Percentiles rank a stretch among this genome's conserved stretches.
Evolutionary conservation across 2,888 invertebrate species (phyloP).

Genomic region (Mythimna albipuncta): DNA sequence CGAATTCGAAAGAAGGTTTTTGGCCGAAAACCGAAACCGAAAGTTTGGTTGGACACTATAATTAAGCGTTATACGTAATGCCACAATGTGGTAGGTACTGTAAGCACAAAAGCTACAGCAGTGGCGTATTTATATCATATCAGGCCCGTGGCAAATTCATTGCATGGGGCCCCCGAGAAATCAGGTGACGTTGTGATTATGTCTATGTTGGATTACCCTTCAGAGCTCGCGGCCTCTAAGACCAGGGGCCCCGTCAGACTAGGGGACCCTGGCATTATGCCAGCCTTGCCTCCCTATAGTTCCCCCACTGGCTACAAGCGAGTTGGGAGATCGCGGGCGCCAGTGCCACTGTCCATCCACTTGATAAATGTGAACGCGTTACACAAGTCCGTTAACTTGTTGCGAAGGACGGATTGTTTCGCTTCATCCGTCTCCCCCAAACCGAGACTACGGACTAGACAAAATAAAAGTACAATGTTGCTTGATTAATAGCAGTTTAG

Average conservation of each 20-base stretch:
- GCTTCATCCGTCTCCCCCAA: constrained; percentile 70
- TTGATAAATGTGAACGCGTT: constrained; percentile 82
- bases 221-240: too few relatives aligned
- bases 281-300: too few relatives aligned
- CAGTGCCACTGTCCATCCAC: constrained; percentile 73
- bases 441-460: constrained; percentile 68
- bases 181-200: too few relatives aligned
- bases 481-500: constrained; percentile 77
- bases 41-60: background rate
- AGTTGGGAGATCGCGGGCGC: constrained; percentile 67
- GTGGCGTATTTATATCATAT: too few relatives aligned
- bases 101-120: constrained; percentile 49
- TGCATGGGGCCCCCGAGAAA: too few relatives aligned
- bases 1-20: too few relatives aligned
- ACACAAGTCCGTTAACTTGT: constrained; percentile 78
- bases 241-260: too few relatives aligned
- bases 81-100: constrained; percentile 35
- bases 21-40: too few relatives aligned
- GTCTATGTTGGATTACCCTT: too few relatives aligned
- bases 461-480: constrained; percentile 72
- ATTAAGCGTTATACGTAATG: constrained; percentile 40
- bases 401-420: constrained; percentile 77
- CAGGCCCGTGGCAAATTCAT: too few relatives aligned
- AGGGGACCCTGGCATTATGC: too few relatives aligned
- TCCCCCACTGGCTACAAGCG: constrained; percentile 57